phyloP scores from a whole-genome alignment of 2,888 invertebrate genomes.

The Nomada fucata region DNA sequence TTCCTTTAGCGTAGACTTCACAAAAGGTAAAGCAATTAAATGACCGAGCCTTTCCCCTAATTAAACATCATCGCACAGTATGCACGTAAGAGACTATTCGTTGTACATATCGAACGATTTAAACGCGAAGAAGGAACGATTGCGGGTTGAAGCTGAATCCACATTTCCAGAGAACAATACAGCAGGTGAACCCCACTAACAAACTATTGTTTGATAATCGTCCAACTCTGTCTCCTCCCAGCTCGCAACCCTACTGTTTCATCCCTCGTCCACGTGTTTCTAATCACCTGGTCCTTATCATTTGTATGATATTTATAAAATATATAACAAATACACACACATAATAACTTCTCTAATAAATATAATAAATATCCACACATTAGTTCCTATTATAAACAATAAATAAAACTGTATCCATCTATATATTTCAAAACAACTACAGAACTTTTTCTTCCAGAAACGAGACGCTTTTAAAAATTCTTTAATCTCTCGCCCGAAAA shows the following conservation, averaged over 20 bases:
- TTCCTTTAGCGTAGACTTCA: background rate
- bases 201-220: constrained; percentile 84
- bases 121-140: constrained; percentile 63
- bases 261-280: constrained; percentile 48
- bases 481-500: too few relatives aligned
- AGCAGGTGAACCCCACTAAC: constrained; percentile 83
- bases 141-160: constrained; percentile 80
- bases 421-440: background rate
- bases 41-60: background rate
- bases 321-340: background rate
- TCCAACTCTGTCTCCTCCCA: constrained; percentile 69
- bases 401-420: background rate
- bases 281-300: constrained; percentile 55
- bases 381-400: background rate
- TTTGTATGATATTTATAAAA: constrained; percentile 26
- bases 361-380: background rate
- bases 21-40: background rate
- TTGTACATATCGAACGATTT: constrained; percentile 59
- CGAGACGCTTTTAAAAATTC: too few relatives aligned
- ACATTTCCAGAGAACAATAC: constrained; percentile 83
- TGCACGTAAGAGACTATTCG: constrained; percentile 40
- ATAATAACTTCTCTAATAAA: background rate
- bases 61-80: constrained; percentile 31
- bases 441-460: too few relatives aligned
- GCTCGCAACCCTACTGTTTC: constrained; percentile 53